Conservation (phyloP, 2,113 vertebrate species). For the Otis tarda region DNA sequence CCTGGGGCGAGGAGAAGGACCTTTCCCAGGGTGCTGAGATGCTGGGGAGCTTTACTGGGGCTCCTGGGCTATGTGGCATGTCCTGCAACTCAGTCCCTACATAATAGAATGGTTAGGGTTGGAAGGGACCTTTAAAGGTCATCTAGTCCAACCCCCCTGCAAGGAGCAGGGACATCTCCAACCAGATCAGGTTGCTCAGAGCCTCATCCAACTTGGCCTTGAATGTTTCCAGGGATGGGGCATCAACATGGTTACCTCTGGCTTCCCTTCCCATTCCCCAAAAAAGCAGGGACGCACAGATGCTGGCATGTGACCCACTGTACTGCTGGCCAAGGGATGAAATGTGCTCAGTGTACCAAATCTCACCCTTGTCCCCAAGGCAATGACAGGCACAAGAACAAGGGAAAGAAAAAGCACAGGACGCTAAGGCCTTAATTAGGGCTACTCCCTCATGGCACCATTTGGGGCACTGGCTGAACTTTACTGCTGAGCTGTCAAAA, state of each 20-base stretch:
- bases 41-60: neutral
- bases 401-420: neutral
- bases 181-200: too few species aligned
- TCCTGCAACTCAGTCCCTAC: neutral
- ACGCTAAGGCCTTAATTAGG: neutral
- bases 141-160: too few species aligned
- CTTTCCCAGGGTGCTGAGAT: neutral
- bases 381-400: neutral
- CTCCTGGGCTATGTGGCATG: neutral
- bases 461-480: neutral
- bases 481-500: neutral
- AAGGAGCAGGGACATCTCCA: too few species aligned
- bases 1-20: neutral
- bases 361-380: neutral
- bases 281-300: neutral
- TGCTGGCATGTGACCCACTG: neutral
- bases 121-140: too few species aligned
- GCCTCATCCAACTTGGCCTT: too few species aligned
- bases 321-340: neutral
- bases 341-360: neutral
- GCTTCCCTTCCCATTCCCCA: neutral
- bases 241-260: neutral
- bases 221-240: too few species aligned
- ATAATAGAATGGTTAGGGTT: too few species aligned
- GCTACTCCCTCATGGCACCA: neutral